phyloP scores from a whole-genome alignment of 2,113 vertebrate genomes.

The Elaphurus davidianus region DNA sequence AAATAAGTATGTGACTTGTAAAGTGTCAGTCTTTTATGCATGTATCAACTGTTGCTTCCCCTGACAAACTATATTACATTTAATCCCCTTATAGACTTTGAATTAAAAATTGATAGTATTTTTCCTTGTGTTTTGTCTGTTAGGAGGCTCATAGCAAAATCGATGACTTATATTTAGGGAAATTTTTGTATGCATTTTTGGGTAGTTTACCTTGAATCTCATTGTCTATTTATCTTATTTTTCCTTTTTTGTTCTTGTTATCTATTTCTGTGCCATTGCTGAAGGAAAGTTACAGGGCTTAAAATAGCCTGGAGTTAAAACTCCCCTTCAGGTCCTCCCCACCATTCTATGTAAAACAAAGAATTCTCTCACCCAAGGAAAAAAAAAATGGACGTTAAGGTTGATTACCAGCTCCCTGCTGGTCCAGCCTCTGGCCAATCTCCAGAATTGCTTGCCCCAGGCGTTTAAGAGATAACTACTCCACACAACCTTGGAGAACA shows the following conservation, averaged over 20 bases:
- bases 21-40: neutral
- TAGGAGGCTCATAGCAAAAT: neutral
- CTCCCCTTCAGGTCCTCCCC: neutral
- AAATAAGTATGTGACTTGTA: neutral
- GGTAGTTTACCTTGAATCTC: neutral
- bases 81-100: neutral
- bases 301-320: neutral
- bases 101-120: neutral
- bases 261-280: neutral
- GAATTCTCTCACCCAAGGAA: neutral
- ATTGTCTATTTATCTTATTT: neutral
- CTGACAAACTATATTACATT: neutral
- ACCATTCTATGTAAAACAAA: neutral
- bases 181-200: neutral
- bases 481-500: accelerated
- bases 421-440: neutral
- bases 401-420: neutral
- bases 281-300: neutral
- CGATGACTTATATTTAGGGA: neutral
- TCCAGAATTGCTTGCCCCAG: neutral
- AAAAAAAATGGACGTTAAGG: neutral
- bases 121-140: neutral
- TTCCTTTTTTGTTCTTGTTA: neutral
- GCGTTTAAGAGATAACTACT: neutral
- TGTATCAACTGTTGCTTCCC: neutral